Conservation (phyloP, 1,140 invertebrate genomes). For the Planococcus citri region DNA sequence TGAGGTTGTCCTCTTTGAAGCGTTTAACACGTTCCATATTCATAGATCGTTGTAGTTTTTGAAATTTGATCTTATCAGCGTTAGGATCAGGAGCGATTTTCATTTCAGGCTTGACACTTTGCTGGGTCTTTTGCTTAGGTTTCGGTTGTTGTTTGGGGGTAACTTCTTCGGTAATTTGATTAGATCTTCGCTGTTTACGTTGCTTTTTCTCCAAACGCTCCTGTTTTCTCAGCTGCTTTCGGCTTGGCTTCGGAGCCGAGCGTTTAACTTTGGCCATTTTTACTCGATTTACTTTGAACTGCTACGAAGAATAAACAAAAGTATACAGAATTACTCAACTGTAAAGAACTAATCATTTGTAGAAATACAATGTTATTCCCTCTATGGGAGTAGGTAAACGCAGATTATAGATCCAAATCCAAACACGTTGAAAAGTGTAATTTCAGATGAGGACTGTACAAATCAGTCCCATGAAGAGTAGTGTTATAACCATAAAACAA, state of each 20-base stretch:
- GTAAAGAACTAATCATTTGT: too few species aligned
- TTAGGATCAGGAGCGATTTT: neutral
- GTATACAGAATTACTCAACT: too few species aligned
- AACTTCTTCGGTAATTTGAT: neutral
- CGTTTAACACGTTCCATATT: conserved; percentile 46
- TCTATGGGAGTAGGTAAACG: too few species aligned
- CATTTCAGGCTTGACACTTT: neutral
- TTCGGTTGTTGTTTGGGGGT: neutral
- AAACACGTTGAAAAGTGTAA: too few species aligned
- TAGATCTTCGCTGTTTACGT: neutral
- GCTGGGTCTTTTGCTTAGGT: neutral
- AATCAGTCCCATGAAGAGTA: too few species aligned
- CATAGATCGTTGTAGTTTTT: conserved; percentile 41
- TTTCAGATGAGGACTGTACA: too few species aligned
- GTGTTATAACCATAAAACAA: too few species aligned
- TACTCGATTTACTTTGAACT: too few species aligned
- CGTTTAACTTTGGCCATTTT: too few species aligned
- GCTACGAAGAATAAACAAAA: too few species aligned
- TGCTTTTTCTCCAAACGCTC: neutral
- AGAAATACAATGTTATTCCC: too few species aligned
- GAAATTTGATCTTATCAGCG: conserved; percentile 25
- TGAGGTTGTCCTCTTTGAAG: conserved; percentile 53
- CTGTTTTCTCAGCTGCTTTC: neutral
- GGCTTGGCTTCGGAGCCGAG: neutral
- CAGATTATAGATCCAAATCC: too few species aligned